Base-by-base conservation (phyloP, 2,797 vertebrate species). In the Gambusia yucatana region DNA sequence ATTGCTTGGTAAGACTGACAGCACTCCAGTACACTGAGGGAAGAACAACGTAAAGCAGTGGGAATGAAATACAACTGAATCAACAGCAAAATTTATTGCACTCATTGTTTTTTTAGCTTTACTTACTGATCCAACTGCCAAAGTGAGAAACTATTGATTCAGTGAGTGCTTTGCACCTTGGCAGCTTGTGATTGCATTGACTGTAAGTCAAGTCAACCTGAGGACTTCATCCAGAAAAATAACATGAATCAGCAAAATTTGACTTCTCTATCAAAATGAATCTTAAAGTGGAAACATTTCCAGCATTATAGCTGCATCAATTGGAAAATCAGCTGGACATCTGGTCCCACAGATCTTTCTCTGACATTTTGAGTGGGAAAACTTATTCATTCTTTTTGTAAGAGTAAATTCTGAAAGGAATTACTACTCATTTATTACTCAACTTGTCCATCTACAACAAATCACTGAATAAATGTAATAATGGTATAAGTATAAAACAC, bases 81-180 rank as follows among this genome's bases (percentile, higher is more conserved):
- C 63, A 67, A 41, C 63, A 25, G 9, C 36, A 67, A 67, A 39
- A 9, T 22, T 41, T 9, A 39, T 67, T 67, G 8, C 20, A 16
- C 20, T 67, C 17, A 39, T 41, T 67, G 8, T 67, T 67, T 22
- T 41, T 44, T 44, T 44, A 44, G 44, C 44, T 13, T 46, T 46
- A 1, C 10, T 43, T 43, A 69, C 39, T 69, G 11, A n/a, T n/a
- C 65, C 39, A 43, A 25, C 22, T 43, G 65, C 4, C 65, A 69
- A 25, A 69, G 39, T n/a, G 65, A 69, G 39, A 43, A 69, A n/a
- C 22, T 25, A 69, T 43, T 43, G 39, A 69, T 69, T 69, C 22
- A 69, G 39, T 25, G 65, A 69, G 41, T n/a, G 22, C 65, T 69
- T 43, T 41, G 65, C 39, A 69, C 39, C 65, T 69, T 69, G 63